A percentile compares a stretch with the other conserved stretches of the same genome.
These are phyloP conservation scores for Drosophila siamana DNA, from an alignment of 2,888 invertebrate species.

Conservation along the genomic window DNA sequence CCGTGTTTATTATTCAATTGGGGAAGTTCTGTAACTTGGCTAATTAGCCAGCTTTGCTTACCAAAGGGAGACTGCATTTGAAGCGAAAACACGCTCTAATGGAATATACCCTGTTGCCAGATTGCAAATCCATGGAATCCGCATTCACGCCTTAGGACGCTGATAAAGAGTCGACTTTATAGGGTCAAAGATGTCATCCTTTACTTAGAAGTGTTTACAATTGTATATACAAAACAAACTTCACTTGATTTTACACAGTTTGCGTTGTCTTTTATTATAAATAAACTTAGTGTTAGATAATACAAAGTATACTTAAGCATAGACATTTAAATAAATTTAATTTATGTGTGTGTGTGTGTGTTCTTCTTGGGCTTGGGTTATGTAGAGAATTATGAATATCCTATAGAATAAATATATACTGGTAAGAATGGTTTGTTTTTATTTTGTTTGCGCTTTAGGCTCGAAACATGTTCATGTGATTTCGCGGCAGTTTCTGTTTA, in stretches of 20 bases:
- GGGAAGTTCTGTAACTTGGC: neutral
- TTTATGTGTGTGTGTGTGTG: constrained; percentile 6
- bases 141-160: neutral
- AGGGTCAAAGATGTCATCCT: neutral
- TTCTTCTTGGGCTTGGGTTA: constrained; percentile 14
- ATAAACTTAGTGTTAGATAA: constrained; percentile 23
- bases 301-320: constrained; percentile 22
- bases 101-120: neutral
- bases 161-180: neutral
- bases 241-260: constrained; percentile 7
- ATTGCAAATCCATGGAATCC: neutral
- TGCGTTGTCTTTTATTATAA: constrained; percentile 24
- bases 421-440: constrained; percentile 5
- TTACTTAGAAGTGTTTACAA: neutral
- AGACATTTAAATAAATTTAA: constrained; percentile 36
- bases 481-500: constrained; percentile 78
- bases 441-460: constrained; percentile 56
- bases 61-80: neutral
- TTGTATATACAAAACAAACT: neutral
- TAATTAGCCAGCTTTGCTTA: neutral
- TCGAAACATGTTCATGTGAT: constrained; percentile 82
- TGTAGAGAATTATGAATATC: constrained; percentile 12
- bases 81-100: neutral
- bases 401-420: constrained; percentile 25
- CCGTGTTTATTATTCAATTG: constrained; percentile 7